phyloP scores from a whole-genome alignment of 2,113 vertebrate species.

The Ascaphus truei region DNA sequence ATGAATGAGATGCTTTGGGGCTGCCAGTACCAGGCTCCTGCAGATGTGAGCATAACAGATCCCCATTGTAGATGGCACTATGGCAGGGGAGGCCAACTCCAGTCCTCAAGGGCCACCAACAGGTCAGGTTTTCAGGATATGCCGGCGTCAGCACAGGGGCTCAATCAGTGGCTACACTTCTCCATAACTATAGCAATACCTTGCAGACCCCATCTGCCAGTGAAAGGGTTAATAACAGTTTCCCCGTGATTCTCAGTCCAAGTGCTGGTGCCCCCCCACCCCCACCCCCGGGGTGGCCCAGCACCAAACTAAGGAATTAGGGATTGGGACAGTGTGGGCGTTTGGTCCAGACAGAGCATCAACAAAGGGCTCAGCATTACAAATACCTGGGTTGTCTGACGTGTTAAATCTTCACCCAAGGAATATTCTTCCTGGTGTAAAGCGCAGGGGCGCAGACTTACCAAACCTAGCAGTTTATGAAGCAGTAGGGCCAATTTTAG shows the following conservation, averaged over 20 bases:
- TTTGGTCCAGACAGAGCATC: constrained; percentile 38
- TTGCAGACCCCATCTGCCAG: not conserved
- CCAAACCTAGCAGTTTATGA: not conserved
- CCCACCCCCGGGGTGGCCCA: not conserved
- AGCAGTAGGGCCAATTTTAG: not conserved
- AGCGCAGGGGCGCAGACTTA: not conserved
- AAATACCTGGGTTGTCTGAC: not conserved
- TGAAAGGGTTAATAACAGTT: not conserved
- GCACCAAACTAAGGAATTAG: constrained; percentile 17
- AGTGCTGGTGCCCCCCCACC: too few relatives aligned
- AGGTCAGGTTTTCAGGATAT: not conserved
- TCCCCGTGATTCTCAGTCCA: not conserved
- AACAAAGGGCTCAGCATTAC: constrained; percentile 3
- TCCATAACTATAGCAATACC: too few relatives aligned
- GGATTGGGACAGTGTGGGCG: not conserved
- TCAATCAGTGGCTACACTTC: too few relatives aligned
- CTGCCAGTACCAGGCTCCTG: not conserved
- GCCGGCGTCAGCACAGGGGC: too few relatives aligned
- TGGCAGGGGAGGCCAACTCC: not conserved
- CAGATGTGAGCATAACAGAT: not conserved
- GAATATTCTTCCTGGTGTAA: not conserved
- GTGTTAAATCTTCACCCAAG: not conserved
- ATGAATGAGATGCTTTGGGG: too few relatives aligned
- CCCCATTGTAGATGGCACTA: not conserved
- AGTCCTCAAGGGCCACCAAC: not conserved